These are phyloP conservation scores for Sebastes matsubarae DNA, from an alignment of 2,797 vertebrate genomes.

Conservation along the genomic window DNA sequence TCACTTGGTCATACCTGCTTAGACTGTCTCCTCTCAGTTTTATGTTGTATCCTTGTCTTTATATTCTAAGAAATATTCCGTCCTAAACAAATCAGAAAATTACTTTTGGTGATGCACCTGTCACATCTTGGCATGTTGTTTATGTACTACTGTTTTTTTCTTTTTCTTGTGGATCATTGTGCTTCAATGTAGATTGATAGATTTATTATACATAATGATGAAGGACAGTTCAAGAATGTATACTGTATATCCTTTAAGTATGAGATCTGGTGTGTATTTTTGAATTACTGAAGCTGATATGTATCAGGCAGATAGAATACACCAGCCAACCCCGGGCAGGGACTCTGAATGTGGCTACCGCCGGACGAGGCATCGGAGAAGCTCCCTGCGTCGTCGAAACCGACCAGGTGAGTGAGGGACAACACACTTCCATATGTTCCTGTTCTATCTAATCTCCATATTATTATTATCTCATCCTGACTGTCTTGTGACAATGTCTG, in stretches of 20 bases:
- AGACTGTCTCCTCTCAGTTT: not conserved
- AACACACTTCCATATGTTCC: not conserved
- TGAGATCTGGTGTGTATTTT: conserved; percentile 25
- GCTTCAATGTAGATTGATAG: not conserved
- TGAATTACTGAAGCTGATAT: conserved; percentile 83
- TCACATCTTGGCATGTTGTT: not conserved
- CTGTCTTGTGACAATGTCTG: conserved; percentile 25
- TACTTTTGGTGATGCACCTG: not conserved
- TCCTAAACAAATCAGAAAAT: not conserved
- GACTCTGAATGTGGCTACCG: conserved; percentile 87
- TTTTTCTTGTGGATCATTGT: no score
- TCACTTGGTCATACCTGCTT: not conserved
- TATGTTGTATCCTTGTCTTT: not conserved
- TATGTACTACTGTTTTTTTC: not conserved
- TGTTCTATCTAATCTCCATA: not conserved
- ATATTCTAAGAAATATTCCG: not conserved
- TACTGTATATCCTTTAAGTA: not conserved
- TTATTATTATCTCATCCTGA: not conserved
- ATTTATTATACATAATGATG: not conserved
- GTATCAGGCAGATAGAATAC: conserved; percentile 93
- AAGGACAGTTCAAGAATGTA: not conserved
- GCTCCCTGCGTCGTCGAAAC: conserved; percentile 80
- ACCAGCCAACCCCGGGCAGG: conserved; percentile 86
- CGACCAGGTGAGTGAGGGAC: conserved; percentile 85
- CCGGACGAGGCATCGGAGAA: conserved; percentile 77